phyloP scores from a whole-genome alignment of 1,140 invertebrate species.

The Aphelenchoides fujianensis region DNA sequence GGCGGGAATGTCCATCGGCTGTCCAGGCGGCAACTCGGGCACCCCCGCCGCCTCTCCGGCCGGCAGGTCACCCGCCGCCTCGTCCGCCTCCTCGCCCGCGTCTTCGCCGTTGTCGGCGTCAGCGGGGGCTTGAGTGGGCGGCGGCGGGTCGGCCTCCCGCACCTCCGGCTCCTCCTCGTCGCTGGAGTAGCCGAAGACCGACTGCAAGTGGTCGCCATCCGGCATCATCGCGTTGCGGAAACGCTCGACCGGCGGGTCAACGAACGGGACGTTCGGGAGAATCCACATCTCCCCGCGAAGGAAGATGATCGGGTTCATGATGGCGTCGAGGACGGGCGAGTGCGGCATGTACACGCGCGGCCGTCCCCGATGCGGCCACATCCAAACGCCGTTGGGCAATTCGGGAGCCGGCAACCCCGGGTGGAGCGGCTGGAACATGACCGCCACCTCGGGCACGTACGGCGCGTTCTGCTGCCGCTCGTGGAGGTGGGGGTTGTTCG shows the following conservation, averaged over 20 bases:
- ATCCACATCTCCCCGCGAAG: not conserved
- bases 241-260: no score
- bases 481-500: not conserved
- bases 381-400: not conserved
- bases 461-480: not conserved
- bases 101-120: not conserved
- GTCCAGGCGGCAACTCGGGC: not conserved
- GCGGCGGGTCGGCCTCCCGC: not conserved
- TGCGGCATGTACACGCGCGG: not conserved
- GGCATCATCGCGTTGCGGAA: no score
- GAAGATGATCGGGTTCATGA: not conserved
- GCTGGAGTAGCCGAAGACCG: no score
- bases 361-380: not conserved
- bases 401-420: not conserved
- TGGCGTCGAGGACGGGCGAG: not conserved
- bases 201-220: no score
- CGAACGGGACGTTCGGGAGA: no score
- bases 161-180: no score
- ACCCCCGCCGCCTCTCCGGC: no score
- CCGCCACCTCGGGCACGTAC: not conserved
- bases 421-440: not conserved
- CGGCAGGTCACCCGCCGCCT: no score
- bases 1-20: not conserved
- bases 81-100: not conserved
- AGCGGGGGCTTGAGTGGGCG: not conserved